Conservation (phyloP, 2,888 invertebrate genomes). For the Leistus spinibarbis region DNA sequence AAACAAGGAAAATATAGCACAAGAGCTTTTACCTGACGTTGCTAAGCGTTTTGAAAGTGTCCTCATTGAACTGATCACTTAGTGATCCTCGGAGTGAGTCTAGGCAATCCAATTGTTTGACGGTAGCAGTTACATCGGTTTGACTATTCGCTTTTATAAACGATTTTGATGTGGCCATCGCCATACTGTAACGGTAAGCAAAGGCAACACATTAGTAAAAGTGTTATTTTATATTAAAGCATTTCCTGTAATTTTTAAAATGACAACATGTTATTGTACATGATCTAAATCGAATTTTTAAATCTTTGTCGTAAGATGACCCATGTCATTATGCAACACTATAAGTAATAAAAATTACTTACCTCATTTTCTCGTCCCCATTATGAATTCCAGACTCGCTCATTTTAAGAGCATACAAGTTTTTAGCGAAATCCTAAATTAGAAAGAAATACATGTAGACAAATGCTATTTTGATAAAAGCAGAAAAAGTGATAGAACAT, state of each 20-base stretch:
- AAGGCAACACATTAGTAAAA: slow-evolving; percentile 10
- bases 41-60: slow-evolving; percentile 88
- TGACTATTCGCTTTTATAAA: slow-evolving; percentile 91
- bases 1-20: slow-evolving; percentile 12
- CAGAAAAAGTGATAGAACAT: too few species aligned
- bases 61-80: slow-evolving; percentile 81
- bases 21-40: slow-evolving; percentile 74
- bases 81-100: slow-evolving; percentile 76
- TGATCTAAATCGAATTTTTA: too few species aligned
- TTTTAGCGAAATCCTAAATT: slow-evolving; percentile 75
- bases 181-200: slow-evolving; percentile 58
- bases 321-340: too few species aligned
- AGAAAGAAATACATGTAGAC: not conserved
- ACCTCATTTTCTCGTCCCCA: slow-evolving; percentile 39
- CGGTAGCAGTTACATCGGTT: slow-evolving; percentile 68
- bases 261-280: too few species aligned
- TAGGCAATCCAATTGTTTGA: slow-evolving; percentile 67
- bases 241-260: too few species aligned
- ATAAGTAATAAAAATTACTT: slow-evolving; percentile 12
- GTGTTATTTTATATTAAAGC: too few species aligned
- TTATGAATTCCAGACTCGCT: slow-evolving; percentile 61
- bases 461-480: not conserved
- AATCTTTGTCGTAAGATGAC: too few species aligned
- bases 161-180: slow-evolving; percentile 81
- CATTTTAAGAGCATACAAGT: slow-evolving; percentile 75